phyloP scores from a whole-genome alignment of 1,140 invertebrate species.

The Pogonus chalceus region DNA sequence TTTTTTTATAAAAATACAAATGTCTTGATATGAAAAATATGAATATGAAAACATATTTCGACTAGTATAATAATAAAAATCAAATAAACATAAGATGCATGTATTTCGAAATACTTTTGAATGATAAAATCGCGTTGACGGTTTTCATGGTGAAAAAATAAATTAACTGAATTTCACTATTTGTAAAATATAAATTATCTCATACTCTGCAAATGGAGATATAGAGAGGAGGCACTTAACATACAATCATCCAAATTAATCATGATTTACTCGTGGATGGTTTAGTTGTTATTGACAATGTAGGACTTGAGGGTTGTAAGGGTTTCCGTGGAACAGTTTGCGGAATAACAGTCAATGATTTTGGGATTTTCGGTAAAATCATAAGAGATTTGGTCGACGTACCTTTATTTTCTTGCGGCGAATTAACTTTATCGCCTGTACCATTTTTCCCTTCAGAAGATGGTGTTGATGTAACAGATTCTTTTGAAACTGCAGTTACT shows the following conservation, averaged over 20 bases:
- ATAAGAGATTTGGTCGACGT: slow-evolving; percentile 14
- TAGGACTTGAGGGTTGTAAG: slow-evolving; percentile 25
- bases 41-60: no score
- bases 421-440: slow-evolving; percentile 16
- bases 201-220: no score
- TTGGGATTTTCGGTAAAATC: slow-evolving; percentile 60
- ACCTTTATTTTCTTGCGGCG: slow-evolving; percentile 12
- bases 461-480: slow-evolving; percentile 28
- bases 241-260: neutral
- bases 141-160: no score
- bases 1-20: no score
- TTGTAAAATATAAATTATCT: no score
- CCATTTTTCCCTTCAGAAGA: no score
- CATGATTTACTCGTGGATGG: neutral
- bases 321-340: slow-evolving; percentile 42
- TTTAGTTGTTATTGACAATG: neutral
- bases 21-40: no score
- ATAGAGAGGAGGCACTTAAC: slow-evolving; percentile 1
- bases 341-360: slow-evolving; percentile 62
- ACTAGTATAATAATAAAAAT: no score
- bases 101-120: no score
- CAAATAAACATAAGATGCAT: no score
- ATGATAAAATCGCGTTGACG: no score
- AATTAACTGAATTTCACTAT: no score
- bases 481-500: slow-evolving; percentile 24